Base-by-base conservation (phyloP, 2,888 invertebrate genomes). In the Drosophila ustulata region DNA sequence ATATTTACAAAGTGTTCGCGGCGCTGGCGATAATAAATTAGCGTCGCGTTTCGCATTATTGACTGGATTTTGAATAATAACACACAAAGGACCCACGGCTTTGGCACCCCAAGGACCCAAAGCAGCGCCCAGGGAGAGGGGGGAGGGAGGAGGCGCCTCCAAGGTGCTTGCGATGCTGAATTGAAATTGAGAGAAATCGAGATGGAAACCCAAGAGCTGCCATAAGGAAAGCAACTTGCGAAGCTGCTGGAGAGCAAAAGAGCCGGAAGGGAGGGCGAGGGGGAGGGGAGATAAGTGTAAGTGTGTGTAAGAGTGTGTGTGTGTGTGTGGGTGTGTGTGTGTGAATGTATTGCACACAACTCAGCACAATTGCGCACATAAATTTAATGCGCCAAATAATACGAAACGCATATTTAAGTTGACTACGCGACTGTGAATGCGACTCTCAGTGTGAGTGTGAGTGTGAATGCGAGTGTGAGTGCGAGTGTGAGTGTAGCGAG, bases 41-140 rank as follows among this genome's bases (percentile, higher is more conserved):
- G 82, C 87, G 66, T 83, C 83, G 84, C 75, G 82, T 85, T 71
- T 85, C 85, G 88, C 80, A 88, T 85, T 85, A 85, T 85, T 89
- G 85, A 85, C 89, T 89, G 89, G 86, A 88, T 85, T 83, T 88
- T 85, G 85, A 89, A 89, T 85, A 85, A 85, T 85, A 85, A 89
- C 88, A 80, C 85, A 88, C 85, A 85, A 85, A 85, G 89, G 85
- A 88, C 75, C 64, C 23, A 4, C 34, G 34, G 3, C 34, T 11
- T 26, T n/a, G 41, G 34, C 9, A 8, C 39, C 45, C 58, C n/a
- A 56, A 49, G 59, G 34, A 5, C 28, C 7, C 25, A 41, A 18
- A 2, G 39, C 2, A 7, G 11, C 6, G 18, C 18, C 18, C 18
- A 18, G 1, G 18, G 18, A 18, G 18, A 2, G 8, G n/a, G 8